A percentile compares a stretch with the other conserved stretches of the same genome.
These are phyloP conservation scores for Argyrosomus regius DNA, from an alignment of 2,797 vertebrate species.

Conservation along the genomic window DNA sequence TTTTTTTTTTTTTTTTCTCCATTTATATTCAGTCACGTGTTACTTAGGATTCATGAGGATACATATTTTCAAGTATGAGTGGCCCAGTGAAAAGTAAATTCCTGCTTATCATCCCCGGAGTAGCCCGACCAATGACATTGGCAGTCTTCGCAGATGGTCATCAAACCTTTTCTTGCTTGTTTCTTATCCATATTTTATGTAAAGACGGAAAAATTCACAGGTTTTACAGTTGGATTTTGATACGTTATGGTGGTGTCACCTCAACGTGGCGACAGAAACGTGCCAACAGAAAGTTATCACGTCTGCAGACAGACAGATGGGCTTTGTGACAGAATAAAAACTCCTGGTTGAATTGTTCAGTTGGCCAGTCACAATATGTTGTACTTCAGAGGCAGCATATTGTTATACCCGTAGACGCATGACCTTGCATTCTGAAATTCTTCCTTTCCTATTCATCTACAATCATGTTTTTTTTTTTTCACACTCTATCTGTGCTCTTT, in stretches of 20 bases:
- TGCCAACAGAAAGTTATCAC: neutral
- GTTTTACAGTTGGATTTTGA: neutral
- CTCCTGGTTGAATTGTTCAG: neutral
- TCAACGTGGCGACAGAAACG: neutral
- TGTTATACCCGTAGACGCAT: neutral
- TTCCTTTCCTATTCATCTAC: accelerated
- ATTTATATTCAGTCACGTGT: slow-evolving; percentile 43
- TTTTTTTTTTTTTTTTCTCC: neutral
- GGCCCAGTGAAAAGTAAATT: neutral
- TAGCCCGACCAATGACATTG: slow-evolving; percentile 8
- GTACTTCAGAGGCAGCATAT: neutral
- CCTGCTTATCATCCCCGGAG: slow-evolving; percentile 8
- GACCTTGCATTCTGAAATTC: neutral
- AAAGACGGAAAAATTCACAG: neutral
- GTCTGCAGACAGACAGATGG: neutral
- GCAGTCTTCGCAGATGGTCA: slow-evolving; percentile 20
- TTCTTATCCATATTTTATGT: neutral
- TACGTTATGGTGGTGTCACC: neutral
- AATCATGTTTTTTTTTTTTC: neutral
- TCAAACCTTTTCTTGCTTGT: too few relatives aligned
- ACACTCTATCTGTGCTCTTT: neutral
- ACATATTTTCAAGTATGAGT: slow-evolving; percentile 22
- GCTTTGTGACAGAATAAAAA: neutral
- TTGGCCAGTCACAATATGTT: neutral
- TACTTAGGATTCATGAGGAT: slow-evolving; percentile 23